Evolutionary conservation across 2,797 vertebrate genomes (phyloP).

Genomic region (Karalla daura): DNA sequence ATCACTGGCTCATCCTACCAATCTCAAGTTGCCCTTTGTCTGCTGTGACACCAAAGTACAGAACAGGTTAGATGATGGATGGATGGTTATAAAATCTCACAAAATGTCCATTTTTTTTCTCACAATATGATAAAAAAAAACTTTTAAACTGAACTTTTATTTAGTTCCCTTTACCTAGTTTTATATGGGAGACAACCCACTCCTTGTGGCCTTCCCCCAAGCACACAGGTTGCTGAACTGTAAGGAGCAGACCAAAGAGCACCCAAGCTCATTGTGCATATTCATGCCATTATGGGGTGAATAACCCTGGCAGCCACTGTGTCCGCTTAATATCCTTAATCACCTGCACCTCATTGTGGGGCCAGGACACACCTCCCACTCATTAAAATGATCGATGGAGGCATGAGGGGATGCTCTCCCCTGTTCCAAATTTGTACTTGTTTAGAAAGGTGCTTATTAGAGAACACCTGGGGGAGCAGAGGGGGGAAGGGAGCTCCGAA

Average conservation of each 20-base stretch:
- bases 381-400: slow-evolving; percentile 94
- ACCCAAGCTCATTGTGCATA: slow-evolving; percentile 82
- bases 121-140: too few relatives aligned
- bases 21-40: too few relatives aligned
- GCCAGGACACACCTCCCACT: slow-evolving; percentile 82
- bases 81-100: too few relatives aligned
- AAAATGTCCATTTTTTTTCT: too few relatives aligned
- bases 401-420: slow-evolving; percentile 82
- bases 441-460: slow-evolving; percentile 85
- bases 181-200: background rate
- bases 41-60: too few relatives aligned
- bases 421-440: slow-evolving; percentile 84
- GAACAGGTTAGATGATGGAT: too few relatives aligned
- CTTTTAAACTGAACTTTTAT: too few relatives aligned
- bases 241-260: slow-evolving; percentile 74
- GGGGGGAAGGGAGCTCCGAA: slow-evolving; percentile 39
- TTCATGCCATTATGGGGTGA: slow-evolving; percentile 85
- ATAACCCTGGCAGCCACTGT: slow-evolving; percentile 68
- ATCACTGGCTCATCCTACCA: too few relatives aligned
- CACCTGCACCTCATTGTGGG: slow-evolving; percentile 89
- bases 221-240: slow-evolving; percentile 65
- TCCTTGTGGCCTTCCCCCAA: slow-evolving; percentile 7
- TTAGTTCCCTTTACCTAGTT: background rate
- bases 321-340: slow-evolving; percentile 86
- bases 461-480: slow-evolving; percentile 78